Evolutionary conservation across 2,113 vertebrate genomes (phyloP), one percentile per base, ranked within the genome.

Genomic region (Calyptomena viridis): DNA sequence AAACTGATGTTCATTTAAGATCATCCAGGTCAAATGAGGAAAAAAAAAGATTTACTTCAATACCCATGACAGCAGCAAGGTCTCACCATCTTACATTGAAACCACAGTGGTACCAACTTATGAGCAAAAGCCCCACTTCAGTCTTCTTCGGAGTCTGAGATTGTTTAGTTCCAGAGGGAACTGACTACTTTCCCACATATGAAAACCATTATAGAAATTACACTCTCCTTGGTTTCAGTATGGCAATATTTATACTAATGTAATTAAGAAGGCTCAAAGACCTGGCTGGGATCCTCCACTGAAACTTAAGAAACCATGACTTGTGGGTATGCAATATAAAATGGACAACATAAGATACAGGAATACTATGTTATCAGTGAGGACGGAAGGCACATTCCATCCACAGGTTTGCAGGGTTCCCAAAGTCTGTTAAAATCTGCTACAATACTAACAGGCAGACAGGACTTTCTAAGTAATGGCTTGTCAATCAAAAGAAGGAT

Each of bases 311-410:
- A 63, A 82, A n/a, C 5, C 0, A 1, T 55, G 52, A 20, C 7
- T 37, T 69, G 27, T 0, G 0, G 12, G 16, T 31, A 28, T 37
- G 3, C 18, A 15, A 9, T 22, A 35, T 10, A 62, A 83, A 83
- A 50, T 33, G 4, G 58, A 44, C 11, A 47, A 56, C 12, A 14
- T 5, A 49, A 67, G 13, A 30, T 5, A 72, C 9, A 23, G n/a
- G 8, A 80, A 72, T 3, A 35, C 1, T 11, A 10, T 24, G 5
- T 17, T 62, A 27, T 53, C 28, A 42, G 6, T 42, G 35, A 55
- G 23, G 5, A 44, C 37, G 30, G 68, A 81, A 89, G 25, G 14
- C 14, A 60, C 22, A 14, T 55, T 35, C 60, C 25, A 46, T 33
- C 64, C 42, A 42, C 2, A 4, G 27, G 9, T 56, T 60, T 76